Evolutionary conservation across 2,113 vertebrate genomes (phyloP).

Genomic region (Anhinga rufa): DNA sequence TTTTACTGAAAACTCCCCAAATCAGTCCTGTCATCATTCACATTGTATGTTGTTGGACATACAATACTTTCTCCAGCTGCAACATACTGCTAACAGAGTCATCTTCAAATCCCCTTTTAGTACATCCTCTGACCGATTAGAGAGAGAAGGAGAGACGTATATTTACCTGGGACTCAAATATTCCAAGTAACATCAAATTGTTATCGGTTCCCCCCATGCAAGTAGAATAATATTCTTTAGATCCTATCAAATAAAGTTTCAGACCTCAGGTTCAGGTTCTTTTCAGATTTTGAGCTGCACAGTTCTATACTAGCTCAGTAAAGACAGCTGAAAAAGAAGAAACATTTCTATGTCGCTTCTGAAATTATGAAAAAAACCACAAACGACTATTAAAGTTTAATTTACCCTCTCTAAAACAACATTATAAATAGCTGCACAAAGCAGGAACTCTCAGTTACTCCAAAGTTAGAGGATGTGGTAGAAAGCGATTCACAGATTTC

Average conservation of each 20-base stretch:
- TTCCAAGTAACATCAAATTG: neutral
- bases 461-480: neutral
- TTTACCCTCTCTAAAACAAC: neutral
- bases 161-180: neutral
- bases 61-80: neutral
- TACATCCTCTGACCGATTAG: neutral
- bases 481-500: neutral
- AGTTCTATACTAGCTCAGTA: neutral
- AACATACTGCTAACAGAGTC: neutral
- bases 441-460: neutral
- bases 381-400: neutral
- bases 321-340: neutral
- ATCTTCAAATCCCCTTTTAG: neutral
- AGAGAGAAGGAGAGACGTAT: neutral
- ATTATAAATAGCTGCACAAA: neutral
- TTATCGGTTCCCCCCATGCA: neutral
- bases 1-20: neutral
- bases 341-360: neutral
- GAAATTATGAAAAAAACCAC: neutral
- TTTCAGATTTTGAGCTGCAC: neutral
- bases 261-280: neutral
- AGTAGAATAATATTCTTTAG: neutral
- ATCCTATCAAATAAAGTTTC: neutral
- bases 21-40: neutral
- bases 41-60: no score